Conservation (phyloP, 2,113 vertebrate species). For the Corythoichthys intestinalis region DNA sequence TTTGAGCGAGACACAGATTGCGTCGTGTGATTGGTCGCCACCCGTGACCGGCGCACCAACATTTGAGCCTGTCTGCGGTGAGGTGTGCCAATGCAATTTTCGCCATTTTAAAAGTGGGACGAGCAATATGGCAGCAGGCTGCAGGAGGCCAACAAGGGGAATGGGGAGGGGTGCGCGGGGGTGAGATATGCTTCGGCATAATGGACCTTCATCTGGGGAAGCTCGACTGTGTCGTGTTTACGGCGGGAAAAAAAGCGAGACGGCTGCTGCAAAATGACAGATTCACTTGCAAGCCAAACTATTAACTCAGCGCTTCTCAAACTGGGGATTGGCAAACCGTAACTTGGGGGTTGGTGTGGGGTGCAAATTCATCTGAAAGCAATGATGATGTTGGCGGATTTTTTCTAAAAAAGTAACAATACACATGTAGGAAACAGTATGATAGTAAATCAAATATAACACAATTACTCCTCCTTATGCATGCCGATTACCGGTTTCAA, state of each 20-base stretch:
- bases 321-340: background rate
- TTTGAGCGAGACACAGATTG: conserved; percentile 54
- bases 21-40: conserved; percentile 52
- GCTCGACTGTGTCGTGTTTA: conserved; percentile 35
- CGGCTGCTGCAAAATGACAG: background rate
- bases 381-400: background rate
- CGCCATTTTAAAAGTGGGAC: conserved; percentile 41
- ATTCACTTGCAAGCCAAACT: background rate
- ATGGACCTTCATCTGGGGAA: conserved; percentile 42
- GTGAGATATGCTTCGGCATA: conserved; percentile 13
- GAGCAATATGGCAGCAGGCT: conserved; percentile 27
- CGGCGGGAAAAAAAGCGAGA: conserved; percentile 26
- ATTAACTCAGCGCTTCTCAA: background rate
- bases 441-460: too few relatives aligned
- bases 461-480: too few relatives aligned
- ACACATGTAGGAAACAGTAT: background rate
- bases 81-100: conserved; percentile 52
- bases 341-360: conserved; percentile 14
- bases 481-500: too few relatives aligned
- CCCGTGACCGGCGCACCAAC: conserved; percentile 37
- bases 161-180: background rate
- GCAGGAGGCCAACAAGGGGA: conserved; percentile 6
- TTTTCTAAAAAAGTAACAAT: background rate
- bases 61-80: conserved; percentile 28
- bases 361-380: background rate